A percentile compares a stretch with the other conserved stretches of the same genome.
phyloP scores from a whole-genome alignment of 2,113 vertebrate genomes.

The Melanerpes formicivorus region DNA sequence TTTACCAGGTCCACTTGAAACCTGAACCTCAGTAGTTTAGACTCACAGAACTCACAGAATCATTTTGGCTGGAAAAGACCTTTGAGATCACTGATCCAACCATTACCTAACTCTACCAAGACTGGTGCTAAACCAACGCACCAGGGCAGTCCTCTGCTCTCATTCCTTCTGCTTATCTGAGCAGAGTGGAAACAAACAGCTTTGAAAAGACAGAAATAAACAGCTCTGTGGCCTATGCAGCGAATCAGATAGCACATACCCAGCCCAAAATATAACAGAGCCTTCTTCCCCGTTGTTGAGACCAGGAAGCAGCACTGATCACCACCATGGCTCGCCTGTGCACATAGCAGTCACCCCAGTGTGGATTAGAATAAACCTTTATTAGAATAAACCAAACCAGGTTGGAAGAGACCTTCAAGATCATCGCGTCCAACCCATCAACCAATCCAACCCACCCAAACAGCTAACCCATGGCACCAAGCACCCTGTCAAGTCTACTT shows the following conservation, averaged over 20 bases:
- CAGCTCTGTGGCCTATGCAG: not conserved
- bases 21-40: not conserved
- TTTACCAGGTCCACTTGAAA: not conserved
- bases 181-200: not conserved
- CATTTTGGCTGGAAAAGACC: no score
- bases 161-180: not conserved
- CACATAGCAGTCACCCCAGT: accelerated
- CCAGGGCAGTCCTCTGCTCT: not conserved
- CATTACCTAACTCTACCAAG: no score
- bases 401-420: no score
- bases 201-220: no score
- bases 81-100: no score
- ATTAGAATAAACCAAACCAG: no score
- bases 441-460: no score
- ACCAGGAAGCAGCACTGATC: not conserved
- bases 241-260: not conserved
- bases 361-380: no score
- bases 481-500: no score
- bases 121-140: not conserved
- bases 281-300: not conserved
- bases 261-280: accelerated
- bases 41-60: no score
- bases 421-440: no score
- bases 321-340: not conserved
- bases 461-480: no score